phyloP scores from a whole-genome alignment of 1,140 invertebrate genomes.

The Drosophila kanapiae region DNA sequence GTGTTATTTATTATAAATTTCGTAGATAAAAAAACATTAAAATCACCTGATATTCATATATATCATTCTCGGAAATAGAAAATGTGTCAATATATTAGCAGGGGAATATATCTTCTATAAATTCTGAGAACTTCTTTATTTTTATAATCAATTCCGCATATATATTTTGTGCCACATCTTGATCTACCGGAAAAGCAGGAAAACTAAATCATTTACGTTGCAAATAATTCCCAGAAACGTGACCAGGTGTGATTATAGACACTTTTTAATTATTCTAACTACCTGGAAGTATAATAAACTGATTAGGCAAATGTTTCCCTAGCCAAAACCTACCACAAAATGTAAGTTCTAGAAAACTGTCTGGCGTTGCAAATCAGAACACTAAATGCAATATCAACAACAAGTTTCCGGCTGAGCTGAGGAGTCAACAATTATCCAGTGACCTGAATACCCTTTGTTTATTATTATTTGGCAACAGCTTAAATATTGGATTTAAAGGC shows the following conservation, averaged over 20 bases:
- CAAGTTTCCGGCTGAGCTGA: slow-evolving; percentile 3
- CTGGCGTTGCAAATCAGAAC: slow-evolving; percentile 4
- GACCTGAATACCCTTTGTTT: slow-evolving; percentile 43
- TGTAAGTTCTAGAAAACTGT: not conserved
- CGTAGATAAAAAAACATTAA: not conserved
- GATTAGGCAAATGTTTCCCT: not conserved
- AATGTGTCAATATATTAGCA: not conserved
- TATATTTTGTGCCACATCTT: not conserved
- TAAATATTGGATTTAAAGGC: slow-evolving; percentile 32
- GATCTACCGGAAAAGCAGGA: not conserved
- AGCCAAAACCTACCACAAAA: slow-evolving; percentile 13
- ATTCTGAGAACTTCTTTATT: not conserved
- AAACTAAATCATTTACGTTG: no score
- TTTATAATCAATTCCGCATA: not conserved
- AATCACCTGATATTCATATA: not conserved
- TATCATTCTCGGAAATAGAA: not conserved
- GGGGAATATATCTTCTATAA: not conserved
- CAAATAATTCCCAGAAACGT: not conserved
- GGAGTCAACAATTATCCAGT: slow-evolving; percentile 26
- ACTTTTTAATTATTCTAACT: not conserved
- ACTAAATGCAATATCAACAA: slow-evolving; percentile 33
- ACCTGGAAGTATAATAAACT: not conserved
- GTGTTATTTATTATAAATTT: not conserved
- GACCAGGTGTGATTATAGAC: not conserved
- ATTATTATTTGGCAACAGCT: slow-evolving; percentile 28